Evolutionary conservation across 2,113 vertebrate genomes (phyloP).

Genomic region (Pagrus major): DNA sequence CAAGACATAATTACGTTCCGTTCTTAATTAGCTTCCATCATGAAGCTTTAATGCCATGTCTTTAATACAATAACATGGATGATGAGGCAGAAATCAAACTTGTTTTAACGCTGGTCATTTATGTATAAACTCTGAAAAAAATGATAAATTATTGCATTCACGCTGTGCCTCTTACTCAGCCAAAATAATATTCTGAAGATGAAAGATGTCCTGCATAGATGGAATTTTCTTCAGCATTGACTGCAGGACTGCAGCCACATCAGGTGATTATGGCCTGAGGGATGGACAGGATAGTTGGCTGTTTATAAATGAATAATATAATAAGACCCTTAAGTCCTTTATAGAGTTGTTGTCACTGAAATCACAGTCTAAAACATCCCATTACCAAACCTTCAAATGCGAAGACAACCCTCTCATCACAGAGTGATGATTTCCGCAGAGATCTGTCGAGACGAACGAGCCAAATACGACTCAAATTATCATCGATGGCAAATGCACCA

Average conservation of each 20-base stretch:
- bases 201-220: not conserved
- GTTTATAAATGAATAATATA: constrained; percentile 4
- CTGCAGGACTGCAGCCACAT: not conserved
- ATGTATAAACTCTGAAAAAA: not conserved
- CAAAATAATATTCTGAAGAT: not conserved
- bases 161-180: not conserved
- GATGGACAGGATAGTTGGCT: not conserved
- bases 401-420: constrained; percentile 36
- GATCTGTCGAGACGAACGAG: constrained; percentile 50
- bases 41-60: constrained; percentile 28
- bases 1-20: constrained; percentile 60
- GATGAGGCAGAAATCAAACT: not conserved
- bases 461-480: constrained; percentile 73
- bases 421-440: constrained; percentile 54
- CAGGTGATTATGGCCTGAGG: constrained; percentile 6
- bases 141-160: not conserved
- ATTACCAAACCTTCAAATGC: constrained; percentile 50
- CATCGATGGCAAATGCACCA: constrained; percentile 58
- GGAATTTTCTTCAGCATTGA: not conserved
- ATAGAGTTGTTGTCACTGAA: constrained; percentile 33
- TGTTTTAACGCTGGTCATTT: not conserved
- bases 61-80: constrained; percentile 29
- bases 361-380: constrained; percentile 38
- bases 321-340: not conserved
- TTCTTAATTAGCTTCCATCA: constrained; percentile 64